Percentiles rank a stretch among this genome's conserved stretches.
phyloP scores from a whole-genome alignment of 2,888 invertebrate species.

The Brassicogethes aeneus region DNA sequence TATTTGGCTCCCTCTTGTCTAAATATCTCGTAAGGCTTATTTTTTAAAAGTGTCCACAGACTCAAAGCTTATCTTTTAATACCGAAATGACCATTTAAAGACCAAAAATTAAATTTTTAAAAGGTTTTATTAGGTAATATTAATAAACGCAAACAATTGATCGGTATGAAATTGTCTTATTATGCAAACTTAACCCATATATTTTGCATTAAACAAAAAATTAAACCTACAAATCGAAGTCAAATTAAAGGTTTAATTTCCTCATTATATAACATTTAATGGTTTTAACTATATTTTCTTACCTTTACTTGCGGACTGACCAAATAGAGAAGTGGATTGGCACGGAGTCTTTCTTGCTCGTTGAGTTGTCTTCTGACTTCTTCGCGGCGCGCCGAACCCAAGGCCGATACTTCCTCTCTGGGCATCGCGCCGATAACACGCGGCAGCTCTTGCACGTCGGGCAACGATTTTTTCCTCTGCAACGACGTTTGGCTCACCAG shows the following conservation, averaged over 20 bases:
- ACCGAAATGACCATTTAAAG: no score
- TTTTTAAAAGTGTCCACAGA: no score
- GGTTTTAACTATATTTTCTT: slow-evolving; percentile 27
- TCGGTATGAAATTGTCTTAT: no score
- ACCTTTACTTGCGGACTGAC: slow-evolving; percentile 98
- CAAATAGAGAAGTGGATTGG: slow-evolving; percentile 91
- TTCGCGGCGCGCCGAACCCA: slow-evolving; percentile 90
- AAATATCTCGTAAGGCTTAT: no score
- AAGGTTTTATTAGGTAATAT: no score
- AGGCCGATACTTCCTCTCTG: slow-evolving; percentile 87
- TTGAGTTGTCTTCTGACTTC: slow-evolving; percentile 87
- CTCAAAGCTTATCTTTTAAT: no score
- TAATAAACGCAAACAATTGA: no score
- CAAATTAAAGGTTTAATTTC: not conserved
- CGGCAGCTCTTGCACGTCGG: slow-evolving; percentile 83
- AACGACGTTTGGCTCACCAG: slow-evolving; percentile 66
- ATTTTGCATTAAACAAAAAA: no score
- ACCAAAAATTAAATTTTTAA: no score
- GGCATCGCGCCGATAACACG: slow-evolving; percentile 78
- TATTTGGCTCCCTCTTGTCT: no score
- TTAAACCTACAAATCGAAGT: no score
- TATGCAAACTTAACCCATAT: no score
- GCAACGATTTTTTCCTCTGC: slow-evolving; percentile 93
- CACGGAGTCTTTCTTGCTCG: slow-evolving; percentile 83
- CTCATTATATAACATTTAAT: not conserved